Evolutionary conservation across 2,888 invertebrate species (phyloP).

Genomic region (Torymus auratus): DNA sequence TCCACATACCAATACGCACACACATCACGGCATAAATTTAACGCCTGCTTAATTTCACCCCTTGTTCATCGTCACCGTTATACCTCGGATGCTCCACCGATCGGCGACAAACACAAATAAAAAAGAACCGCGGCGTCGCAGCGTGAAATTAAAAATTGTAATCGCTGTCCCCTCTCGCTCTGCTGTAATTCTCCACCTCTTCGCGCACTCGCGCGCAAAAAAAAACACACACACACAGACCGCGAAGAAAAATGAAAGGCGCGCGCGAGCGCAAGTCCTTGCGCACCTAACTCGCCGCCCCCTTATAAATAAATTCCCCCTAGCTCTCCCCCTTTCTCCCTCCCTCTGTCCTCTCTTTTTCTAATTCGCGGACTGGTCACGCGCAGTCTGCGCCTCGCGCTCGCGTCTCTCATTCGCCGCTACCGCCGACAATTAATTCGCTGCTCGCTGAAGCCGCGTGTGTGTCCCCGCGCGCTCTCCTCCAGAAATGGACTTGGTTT

Average conservation of each 20-base stretch:
- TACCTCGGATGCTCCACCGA: no score
- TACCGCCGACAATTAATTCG: constrained; percentile 67
- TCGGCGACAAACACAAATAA: not conserved
- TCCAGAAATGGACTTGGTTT: constrained; percentile 76
- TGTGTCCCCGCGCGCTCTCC: constrained; percentile 53
- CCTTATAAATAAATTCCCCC: constrained; percentile 7
- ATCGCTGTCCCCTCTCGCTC: not conserved
- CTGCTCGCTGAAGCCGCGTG: constrained; percentile 53
- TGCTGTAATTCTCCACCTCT: not conserved
- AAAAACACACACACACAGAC: not conserved
- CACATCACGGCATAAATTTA: no score
- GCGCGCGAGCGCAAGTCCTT: constrained; percentile 22
- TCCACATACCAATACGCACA: no score
- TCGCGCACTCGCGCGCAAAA: not conserved
- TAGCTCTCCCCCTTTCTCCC: not conserved
- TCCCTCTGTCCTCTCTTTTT: constrained; percentile 8
- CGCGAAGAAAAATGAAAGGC: constrained; percentile 33
- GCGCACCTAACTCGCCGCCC: not conserved
- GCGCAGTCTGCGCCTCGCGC: not conserved
- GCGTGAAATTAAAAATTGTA: constrained; percentile 40
- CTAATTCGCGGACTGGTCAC: constrained; percentile 29
- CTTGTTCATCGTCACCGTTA: no score
- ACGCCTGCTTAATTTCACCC: no score
- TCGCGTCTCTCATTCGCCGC: constrained; percentile 50
- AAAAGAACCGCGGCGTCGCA: not conserved